These are phyloP conservation scores for Trinectes maculatus DNA, from an alignment of 2,113 vertebrate species.

Conservation along the genomic window DNA sequence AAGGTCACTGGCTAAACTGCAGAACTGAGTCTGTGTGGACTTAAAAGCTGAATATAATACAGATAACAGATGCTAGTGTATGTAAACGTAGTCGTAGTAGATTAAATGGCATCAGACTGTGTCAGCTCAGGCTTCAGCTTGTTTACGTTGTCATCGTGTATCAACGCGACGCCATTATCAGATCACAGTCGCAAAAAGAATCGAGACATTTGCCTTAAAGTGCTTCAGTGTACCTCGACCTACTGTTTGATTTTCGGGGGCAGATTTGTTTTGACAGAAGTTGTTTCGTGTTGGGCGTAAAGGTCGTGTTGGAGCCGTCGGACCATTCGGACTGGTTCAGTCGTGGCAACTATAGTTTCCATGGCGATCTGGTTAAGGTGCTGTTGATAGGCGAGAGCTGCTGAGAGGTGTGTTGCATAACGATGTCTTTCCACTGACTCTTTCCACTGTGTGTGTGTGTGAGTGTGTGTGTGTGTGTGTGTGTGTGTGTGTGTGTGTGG, in stretches of 20 bases:
- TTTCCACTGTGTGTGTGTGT: not conserved
- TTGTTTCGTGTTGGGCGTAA: conserved; percentile 6
- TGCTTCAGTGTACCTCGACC: not conserved
- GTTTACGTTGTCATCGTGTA: too few species aligned
- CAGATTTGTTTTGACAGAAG: conserved; percentile 21
- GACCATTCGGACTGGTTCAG: conserved; percentile 4
- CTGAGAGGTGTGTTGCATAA: not conserved
- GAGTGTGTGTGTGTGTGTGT: conserved; percentile 11
- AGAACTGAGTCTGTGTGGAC: not conserved
- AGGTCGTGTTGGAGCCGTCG: conserved; percentile 13
- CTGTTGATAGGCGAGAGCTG: not conserved
- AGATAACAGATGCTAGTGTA: not conserved
- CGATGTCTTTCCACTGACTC: not conserved
- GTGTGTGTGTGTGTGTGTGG: conserved; percentile 29
- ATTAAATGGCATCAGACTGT: conserved; percentile 12
- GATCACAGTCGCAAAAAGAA: conserved; percentile 11
- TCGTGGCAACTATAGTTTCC: conserved; percentile 23
- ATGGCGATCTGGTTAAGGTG: conserved; percentile 19
- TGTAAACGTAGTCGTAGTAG: conserved; percentile 15
- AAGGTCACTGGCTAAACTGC: conserved; percentile 20
- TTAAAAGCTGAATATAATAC: conserved; percentile 15
- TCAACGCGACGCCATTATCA: conserved; percentile 1
- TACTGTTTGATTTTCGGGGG: conserved; percentile 14
- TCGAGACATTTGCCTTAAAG: conserved; percentile 7
- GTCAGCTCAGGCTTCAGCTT: not conserved